Evolutionary conservation across 2,888 invertebrate genomes (phyloP).

Genomic region (Philereme transversata): DNA sequence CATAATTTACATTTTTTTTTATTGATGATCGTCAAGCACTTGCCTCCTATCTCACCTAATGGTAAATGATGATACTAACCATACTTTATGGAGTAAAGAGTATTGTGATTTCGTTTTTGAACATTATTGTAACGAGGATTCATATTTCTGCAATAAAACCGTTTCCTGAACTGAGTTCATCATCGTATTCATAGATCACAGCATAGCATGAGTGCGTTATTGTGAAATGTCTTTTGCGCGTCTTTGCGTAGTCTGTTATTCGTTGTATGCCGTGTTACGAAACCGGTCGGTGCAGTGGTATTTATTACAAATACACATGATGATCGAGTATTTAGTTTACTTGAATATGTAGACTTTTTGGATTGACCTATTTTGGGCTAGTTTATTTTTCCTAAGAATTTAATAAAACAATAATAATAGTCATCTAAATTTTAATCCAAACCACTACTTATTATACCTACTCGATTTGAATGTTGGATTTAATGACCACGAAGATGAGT

Average conservation of each 20-base stretch:
- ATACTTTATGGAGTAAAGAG: no score
- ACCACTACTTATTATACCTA: not conserved
- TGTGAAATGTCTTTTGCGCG: conserved; percentile 50
- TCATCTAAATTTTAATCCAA: not conserved
- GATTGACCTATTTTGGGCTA: not conserved
- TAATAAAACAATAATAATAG: not conserved
- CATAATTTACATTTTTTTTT: no score
- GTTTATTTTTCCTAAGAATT: not conserved
- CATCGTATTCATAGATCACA: conserved; percentile 23
- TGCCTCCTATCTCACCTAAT: no score
- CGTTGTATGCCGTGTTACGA: conserved; percentile 41
- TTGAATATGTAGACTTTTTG: not conserved
- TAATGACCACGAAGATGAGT: conserved; percentile 2
- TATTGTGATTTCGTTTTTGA: no score
- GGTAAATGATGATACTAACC: no score
- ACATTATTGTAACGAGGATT: no score
- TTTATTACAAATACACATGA: conserved; percentile 41
- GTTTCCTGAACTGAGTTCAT: conserved; percentile 2
- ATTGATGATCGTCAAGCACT: no score
- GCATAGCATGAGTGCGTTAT: conserved; percentile 31
- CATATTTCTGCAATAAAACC: not conserved
- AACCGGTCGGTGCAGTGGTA: conserved; percentile 41
- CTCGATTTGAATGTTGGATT: not conserved
- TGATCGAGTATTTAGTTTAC: conserved; percentile 37
- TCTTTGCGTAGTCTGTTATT: conserved; percentile 38